Conservation (phyloP, 2,797 vertebrate species). For the Lycodopsis pacificus region DNA sequence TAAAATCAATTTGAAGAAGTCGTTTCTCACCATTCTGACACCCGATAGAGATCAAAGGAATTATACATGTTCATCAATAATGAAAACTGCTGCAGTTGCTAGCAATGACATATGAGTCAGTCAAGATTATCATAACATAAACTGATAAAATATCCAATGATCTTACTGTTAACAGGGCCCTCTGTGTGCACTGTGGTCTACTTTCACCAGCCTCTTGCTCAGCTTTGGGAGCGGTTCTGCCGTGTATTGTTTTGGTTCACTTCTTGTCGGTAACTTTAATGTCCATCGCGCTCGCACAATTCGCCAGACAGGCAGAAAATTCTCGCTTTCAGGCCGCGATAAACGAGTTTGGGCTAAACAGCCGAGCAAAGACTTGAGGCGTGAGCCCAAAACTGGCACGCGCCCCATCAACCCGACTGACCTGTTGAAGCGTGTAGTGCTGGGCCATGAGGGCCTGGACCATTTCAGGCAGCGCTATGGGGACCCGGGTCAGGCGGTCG, state of each 20-base stretch:
- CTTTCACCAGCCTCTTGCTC: constrained; percentile 15
- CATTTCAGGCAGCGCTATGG: constrained; percentile 92
- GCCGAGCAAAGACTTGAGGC: constrained; percentile 19
- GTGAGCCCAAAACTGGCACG: background rate
- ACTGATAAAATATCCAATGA: background rate
- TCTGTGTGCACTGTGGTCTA: background rate
- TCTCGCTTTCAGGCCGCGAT: constrained; percentile 12
- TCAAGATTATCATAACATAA: background rate
- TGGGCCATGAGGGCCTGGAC: constrained; percentile 85
- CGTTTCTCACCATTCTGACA: background rate
- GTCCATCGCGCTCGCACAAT: constrained; percentile 21
- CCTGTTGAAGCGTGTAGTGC: constrained; percentile 91
- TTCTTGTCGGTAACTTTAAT: constrained; percentile 24
- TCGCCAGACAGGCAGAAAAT: constrained; percentile 29
- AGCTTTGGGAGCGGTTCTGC: constrained; percentile 7
- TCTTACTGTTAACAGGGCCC: background rate
- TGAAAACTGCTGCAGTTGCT: background rate
- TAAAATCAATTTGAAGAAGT: too few species aligned
- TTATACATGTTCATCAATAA: background rate
- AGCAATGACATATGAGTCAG: background rate
- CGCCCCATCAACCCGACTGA: constrained; percentile 22
- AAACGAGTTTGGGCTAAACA: constrained; percentile 19
- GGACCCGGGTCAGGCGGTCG: constrained; percentile 88
- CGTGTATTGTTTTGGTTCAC: constrained; percentile 18
- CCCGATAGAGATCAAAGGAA: too few species aligned